phyloP scores from a whole-genome alignment of 2,888 invertebrate species.

The Isoperla grammatica region DNA sequence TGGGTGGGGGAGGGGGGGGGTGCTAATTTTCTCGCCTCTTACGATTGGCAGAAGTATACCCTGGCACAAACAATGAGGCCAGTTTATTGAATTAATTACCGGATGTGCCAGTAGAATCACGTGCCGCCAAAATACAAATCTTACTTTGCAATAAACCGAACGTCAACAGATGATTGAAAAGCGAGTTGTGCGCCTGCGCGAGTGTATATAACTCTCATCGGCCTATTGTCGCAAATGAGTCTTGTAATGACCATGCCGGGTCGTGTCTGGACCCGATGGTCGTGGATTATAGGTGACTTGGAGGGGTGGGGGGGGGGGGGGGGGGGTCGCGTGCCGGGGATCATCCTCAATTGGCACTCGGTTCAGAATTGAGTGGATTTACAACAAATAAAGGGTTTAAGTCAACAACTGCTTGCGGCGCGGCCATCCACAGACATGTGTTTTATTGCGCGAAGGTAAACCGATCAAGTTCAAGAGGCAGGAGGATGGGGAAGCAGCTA shows the following conservation, averaged over 20 bases:
- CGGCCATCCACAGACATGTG: too few relatives aligned
- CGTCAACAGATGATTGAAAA: too few relatives aligned
- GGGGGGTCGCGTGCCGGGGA: too few relatives aligned
- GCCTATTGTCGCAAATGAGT: not conserved
- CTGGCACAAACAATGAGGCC: not conserved
- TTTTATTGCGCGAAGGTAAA: too few relatives aligned
- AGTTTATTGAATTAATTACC: not conserved
- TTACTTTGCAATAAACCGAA: not conserved
- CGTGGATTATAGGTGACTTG: not conserved
- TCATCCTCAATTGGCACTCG: not conserved
- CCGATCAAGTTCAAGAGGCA: too few relatives aligned
- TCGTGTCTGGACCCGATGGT: not conserved
- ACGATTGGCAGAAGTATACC: not conserved
- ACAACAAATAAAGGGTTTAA: not conserved
- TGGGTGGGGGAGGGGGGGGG: too few relatives aligned
- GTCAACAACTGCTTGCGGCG: too few relatives aligned
- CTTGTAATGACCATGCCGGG: not conserved
- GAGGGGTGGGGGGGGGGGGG: too few relatives aligned
- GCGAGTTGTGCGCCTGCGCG: slow-evolving; percentile 3
- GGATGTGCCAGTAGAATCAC: not conserved
- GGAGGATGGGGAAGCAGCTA: too few relatives aligned
- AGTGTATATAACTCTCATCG: not conserved
- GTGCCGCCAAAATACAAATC: not conserved
- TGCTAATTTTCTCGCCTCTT: not conserved
- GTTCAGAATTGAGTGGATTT: not conserved